Evolutionary conservation across 2,797 vertebrate genomes (phyloP).

Genomic region (Pangasius sanitwongsei): DNA sequence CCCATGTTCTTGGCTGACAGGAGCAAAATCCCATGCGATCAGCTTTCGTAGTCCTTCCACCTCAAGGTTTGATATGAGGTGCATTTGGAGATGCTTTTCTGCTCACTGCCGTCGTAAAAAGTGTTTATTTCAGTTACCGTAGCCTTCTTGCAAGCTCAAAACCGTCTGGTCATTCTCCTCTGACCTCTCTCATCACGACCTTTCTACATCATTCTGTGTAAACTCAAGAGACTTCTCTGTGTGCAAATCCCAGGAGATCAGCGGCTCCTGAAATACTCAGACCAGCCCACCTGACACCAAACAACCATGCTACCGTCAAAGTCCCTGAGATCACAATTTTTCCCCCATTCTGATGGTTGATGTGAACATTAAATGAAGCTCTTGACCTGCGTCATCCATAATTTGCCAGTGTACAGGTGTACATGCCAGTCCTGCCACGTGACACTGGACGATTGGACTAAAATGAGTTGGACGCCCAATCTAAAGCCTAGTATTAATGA

Average conservation of each 20-base stretch:
- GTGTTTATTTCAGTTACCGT: neutral
- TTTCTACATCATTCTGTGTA: neutral
- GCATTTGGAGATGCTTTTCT: neutral
- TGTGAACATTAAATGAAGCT: neutral
- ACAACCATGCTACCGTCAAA: neutral
- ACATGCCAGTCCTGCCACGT: neutral
- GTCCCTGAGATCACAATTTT: neutral
- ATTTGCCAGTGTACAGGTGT: neutral
- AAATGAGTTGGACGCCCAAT: neutral
- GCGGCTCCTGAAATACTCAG: neutral
- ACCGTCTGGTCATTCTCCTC: neutral
- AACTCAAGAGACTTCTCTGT: neutral
- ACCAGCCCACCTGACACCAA: neutral
- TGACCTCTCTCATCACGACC: neutral
- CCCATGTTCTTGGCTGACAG: neutral
- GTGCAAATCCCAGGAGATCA: neutral
- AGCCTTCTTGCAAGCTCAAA: neutral
- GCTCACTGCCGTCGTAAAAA: neutral
- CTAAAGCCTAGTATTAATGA: neutral
- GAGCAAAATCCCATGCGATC: neutral
- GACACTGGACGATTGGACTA: neutral
- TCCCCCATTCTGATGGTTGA: neutral
- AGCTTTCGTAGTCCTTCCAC: neutral
- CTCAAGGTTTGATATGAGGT: neutral
- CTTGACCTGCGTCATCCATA: neutral